Evolutionary conservation across 1,140 invertebrate species (phyloP), one percentile per base, ranked within the genome.

Genomic region (Bombus affinis): DNA sequence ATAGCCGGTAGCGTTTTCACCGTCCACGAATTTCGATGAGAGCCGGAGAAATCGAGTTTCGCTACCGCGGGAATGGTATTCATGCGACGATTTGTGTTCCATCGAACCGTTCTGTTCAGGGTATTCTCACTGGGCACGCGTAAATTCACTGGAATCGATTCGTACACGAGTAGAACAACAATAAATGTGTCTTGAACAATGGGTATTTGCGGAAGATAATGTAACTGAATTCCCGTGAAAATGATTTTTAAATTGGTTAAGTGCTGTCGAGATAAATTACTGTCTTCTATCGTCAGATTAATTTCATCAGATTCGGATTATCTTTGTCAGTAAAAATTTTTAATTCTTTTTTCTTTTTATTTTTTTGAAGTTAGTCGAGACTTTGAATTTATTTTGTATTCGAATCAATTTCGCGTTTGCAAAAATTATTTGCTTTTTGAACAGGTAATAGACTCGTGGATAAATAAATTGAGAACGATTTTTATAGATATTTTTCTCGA

Each of bases 1-100:
- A 53, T 35, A 79, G 10, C 3, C 18, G 22, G 9, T 39, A 28
- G 37, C 35, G 37, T 83, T 87, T 83, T 87, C 87, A 79, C 79
- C 44, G 73, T 53, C 47, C 18, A 53, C 18, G 59, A 87, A 87
- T 88, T 87, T 88, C 80, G 70, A 79, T 53, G 68, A 79, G 75
- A 87, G 57, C 42, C 25, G 42, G 81, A 65, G 87, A 84, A 87
- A 87, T 87, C 80, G 32, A 18, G 70, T 80, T 62, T 73, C 70
- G 76, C 65, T 53, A 65, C 65, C 76, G 39, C 57, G 81, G 22
- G 71, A 84, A 71, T 71, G 44, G 44, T 76, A 84, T 85, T 88
- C 76, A 37, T 71, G 71, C 81, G 42, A n/a, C n/a, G 32, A 44
- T 73, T n/a, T 18, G 25, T 10, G 9, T 39, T n/a, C 59, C 18